phyloP scores from a whole-genome alignment of 2,797 vertebrate genomes.

The Sebastes paucispinis region DNA sequence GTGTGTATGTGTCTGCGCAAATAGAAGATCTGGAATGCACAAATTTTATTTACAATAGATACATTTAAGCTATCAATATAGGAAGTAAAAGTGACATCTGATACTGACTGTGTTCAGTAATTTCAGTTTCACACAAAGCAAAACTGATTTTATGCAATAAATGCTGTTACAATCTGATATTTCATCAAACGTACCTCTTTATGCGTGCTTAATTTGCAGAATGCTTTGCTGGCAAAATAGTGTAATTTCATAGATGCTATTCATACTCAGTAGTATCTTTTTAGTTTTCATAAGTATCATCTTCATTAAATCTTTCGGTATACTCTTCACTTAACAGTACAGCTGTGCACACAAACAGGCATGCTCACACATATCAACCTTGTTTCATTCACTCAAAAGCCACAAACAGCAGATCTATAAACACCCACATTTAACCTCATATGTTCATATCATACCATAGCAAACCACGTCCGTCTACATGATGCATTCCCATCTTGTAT shows the following conservation, averaged over 20 bases:
- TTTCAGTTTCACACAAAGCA: slow-evolving; percentile 43
- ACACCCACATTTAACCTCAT: slow-evolving; percentile 19
- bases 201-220: slow-evolving; percentile 43
- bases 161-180: slow-evolving; percentile 52
- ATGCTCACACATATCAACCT: slow-evolving; percentile 59
- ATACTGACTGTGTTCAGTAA: slow-evolving; percentile 50
- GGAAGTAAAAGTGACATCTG: slow-evolving; percentile 70
- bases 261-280: slow-evolving; percentile 27
- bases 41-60: slow-evolving; percentile 61
- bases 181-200: slow-evolving; percentile 49
- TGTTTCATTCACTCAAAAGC: slow-evolving; percentile 52
- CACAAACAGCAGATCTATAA: slow-evolving; percentile 48
- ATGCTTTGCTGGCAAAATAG: slow-evolving; percentile 58
- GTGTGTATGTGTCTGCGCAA: slow-evolving; percentile 31
- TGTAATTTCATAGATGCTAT: slow-evolving; percentile 49
- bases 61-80: slow-evolving; percentile 58
- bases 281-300: slow-evolving; percentile 4
- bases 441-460: slow-evolving; percentile 12
- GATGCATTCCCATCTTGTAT: not conserved
- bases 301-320: slow-evolving; percentile 45
- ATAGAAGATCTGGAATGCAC: slow-evolving; percentile 53
- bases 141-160: slow-evolving; percentile 45
- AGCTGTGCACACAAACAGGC: slow-evolving; percentile 57
- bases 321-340: slow-evolving; percentile 48
- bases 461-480: not conserved